Evolutionary conservation across 2,797 vertebrate species (phyloP).

Genomic region (Falco peregrinus): DNA sequence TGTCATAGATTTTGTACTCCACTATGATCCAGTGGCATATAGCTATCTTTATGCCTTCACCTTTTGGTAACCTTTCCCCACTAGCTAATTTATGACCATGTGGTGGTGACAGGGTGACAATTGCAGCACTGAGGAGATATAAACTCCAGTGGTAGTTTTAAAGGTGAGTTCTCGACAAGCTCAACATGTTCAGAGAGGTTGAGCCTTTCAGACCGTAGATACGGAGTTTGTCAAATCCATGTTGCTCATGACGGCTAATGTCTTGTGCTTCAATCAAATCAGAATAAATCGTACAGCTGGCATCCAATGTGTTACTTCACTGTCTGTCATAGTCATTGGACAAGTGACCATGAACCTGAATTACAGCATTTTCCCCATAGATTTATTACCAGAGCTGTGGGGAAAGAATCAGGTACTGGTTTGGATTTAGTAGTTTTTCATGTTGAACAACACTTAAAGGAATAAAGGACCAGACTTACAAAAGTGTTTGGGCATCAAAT

Average conservation of each 20-base stretch:
- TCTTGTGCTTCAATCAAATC: neutral
- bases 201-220: neutral
- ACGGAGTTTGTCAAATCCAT: neutral
- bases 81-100: neutral
- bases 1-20: fast-evolving
- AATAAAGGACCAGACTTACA: neutral
- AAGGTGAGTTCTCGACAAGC: neutral
- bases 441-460: neutral
- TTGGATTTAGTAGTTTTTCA: neutral
- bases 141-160: neutral
- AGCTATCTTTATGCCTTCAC: neutral
- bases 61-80: neutral
- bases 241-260: neutral
- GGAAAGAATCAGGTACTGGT: neutral
- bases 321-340: neutral
- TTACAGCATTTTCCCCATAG: neutral
- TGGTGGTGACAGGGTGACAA: neutral
- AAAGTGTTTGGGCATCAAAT: neutral
- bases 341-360: neutral
- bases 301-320: neutral
- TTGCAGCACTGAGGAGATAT: neutral
- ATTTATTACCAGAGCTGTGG: neutral
- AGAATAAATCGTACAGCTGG: neutral
- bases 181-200: neutral
- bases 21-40: neutral